Percentiles rank a stretch among this genome's conserved stretches.
Conservation (phyloP, 2,797 vertebrate species). For the Rhodeus uyekii region DNA sequence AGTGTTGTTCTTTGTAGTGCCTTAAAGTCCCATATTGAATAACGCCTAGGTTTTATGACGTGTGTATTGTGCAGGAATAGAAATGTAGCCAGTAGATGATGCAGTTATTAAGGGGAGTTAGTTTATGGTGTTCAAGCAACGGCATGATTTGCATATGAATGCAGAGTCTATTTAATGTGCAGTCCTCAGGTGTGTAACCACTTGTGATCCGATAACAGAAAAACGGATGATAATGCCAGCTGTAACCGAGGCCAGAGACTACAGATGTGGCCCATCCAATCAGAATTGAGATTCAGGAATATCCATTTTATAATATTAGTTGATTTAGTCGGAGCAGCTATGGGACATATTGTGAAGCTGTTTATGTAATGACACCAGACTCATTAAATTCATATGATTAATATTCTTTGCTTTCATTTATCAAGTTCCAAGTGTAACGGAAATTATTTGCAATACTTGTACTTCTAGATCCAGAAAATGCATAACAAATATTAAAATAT, state of each 20-base stretch:
- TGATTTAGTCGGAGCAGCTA: background rate
- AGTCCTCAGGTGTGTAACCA: background rate
- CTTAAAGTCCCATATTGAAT: background rate
- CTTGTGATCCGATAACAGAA: background rate
- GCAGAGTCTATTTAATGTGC: background rate
- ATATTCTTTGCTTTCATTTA: background rate
- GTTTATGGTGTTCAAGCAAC: background rate
- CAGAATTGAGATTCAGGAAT: background rate
- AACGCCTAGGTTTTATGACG: background rate
- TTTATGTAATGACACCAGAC: background rate
- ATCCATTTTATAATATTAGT: background rate
- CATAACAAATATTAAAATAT: background rate
- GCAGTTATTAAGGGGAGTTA: background rate
- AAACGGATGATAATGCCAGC: background rate
- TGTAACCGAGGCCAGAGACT: background rate
- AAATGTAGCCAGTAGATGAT: background rate
- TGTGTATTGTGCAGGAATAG: background rate
- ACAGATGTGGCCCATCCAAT: background rate
- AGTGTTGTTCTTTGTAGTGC: conserved; percentile 19
- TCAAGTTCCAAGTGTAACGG: too few species aligned
- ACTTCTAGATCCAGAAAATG: background rate
- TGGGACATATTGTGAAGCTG: background rate
- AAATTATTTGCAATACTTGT: too few species aligned
- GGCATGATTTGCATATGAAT: background rate
- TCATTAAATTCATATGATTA: background rate